A percentile compares a stretch with the other conserved stretches of the same genome.
Evolutionary conservation across 2,797 vertebrate genomes (phyloP).

Genomic region (Danio jaintianensis): DNA sequence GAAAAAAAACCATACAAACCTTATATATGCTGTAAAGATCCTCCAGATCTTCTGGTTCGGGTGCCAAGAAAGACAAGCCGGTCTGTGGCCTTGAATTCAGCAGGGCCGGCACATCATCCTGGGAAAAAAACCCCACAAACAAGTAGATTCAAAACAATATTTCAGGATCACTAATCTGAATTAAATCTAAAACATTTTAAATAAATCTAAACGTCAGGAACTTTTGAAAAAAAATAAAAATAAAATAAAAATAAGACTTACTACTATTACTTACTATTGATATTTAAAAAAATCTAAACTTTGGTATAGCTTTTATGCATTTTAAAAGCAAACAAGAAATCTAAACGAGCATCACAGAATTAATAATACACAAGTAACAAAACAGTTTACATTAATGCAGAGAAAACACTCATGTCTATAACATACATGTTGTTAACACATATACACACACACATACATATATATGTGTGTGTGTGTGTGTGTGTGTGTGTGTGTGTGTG

Average conservation of each 20-base stretch:
- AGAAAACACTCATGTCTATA: background rate
- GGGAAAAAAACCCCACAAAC: background rate
- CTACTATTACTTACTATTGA: too few species aligned
- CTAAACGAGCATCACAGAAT: background rate
- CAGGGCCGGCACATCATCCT: conserved; percentile 88
- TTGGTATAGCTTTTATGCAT: too few species aligned
- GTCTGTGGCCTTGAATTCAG: conserved; percentile 86
- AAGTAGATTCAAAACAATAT: background rate
- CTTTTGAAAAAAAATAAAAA: background rate
- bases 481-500: too few species aligned
- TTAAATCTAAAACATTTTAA: background rate
- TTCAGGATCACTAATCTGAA: too few species aligned
- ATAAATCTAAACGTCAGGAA: background rate
- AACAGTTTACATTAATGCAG: background rate
- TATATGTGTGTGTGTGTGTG: too few species aligned
- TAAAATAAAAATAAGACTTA: too few species aligned
- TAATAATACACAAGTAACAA: background rate
- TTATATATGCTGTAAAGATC: conserved; percentile 95
- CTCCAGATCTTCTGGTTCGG: conserved; percentile 91
- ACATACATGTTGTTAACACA: background rate
- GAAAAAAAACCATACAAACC: conserved; percentile 70
- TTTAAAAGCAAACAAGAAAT: too few species aligned
- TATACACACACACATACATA: background rate
- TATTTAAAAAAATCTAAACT: background rate
- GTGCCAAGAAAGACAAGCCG: conserved; percentile 87